phyloP scores from a whole-genome alignment of 2,797 vertebrate species.

The Lithobates sylvaticus region DNA sequence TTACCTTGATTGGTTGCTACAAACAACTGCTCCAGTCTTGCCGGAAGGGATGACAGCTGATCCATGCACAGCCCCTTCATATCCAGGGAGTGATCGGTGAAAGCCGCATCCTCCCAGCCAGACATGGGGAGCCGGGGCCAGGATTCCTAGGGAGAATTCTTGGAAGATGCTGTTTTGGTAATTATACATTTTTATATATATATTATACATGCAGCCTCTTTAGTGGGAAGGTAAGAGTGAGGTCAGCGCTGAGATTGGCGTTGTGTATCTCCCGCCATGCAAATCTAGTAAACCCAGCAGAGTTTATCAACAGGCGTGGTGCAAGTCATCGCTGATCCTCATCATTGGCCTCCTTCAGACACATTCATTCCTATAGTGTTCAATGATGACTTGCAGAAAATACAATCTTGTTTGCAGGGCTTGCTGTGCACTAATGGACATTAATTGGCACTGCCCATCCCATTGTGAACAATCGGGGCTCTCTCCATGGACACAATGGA shows the following conservation, averaged over 20 bases:
- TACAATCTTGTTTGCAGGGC: too few species aligned
- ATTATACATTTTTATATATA: too few species aligned
- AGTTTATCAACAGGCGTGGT: slow-evolving; percentile 1
- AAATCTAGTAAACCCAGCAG: slow-evolving; percentile 32
- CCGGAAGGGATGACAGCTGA: too few species aligned
- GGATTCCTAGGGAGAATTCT: too few species aligned
- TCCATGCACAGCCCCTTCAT: too few species aligned
- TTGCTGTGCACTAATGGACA: not conserved
- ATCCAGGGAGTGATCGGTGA: too few species aligned
- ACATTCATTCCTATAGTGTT: slow-evolving; percentile 3
- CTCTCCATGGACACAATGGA: not conserved
- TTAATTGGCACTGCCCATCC: not conserved
- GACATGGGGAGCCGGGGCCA: too few species aligned
- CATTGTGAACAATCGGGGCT: not conserved
- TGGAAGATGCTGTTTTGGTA: too few species aligned
- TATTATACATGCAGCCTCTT: too few species aligned
- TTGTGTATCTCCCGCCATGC: slow-evolving; percentile 2
- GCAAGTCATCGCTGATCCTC: not conserved
- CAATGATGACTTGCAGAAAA: not conserved
- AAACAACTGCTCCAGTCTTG: too few species aligned
- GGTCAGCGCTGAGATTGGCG: slow-evolving; percentile 11
- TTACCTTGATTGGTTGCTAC: too few species aligned
- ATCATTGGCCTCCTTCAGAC: not conserved
- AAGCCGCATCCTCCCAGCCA: too few species aligned
- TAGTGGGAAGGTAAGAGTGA: not conserved